Percentiles rank a stretch among this genome's conserved stretches.
phyloP scores from a whole-genome alignment of 2,113 vertebrate species.

The Pitta sordida region DNA sequence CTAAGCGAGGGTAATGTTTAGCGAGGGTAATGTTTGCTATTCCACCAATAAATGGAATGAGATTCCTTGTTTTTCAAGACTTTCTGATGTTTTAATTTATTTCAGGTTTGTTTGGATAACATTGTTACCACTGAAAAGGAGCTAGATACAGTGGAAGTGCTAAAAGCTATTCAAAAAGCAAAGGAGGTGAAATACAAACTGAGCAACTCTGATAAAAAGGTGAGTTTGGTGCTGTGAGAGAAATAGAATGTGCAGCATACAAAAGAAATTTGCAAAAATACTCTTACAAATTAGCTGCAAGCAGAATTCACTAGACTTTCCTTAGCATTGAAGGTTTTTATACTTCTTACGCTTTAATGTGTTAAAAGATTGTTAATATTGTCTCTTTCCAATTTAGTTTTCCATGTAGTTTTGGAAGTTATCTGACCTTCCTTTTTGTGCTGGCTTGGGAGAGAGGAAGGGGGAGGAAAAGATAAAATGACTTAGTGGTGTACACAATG shows the following conservation, averaged over 20 bases:
- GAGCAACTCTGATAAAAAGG: slow-evolving; percentile 87
- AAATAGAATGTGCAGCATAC: not conserved
- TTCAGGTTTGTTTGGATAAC: slow-evolving; percentile 89
- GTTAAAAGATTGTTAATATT: not conserved
- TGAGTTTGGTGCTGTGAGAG: slow-evolving; percentile 37
- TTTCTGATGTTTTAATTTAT: not conserved
- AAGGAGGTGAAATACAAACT: slow-evolving; percentile 90
- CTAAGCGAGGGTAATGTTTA: not conserved
- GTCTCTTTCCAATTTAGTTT: not conserved
- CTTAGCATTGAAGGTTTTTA: not conserved
- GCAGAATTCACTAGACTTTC: not conserved
- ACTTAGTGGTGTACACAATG: not conserved
- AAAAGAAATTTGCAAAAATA: not conserved
- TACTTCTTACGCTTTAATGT: not conserved
- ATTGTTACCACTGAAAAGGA: slow-evolving; percentile 89
- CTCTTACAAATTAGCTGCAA: not conserved
- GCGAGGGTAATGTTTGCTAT: not conserved
- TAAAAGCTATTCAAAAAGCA: slow-evolving; percentile 98
- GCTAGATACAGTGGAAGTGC: slow-evolving; percentile 93
- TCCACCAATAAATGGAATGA: not conserved
- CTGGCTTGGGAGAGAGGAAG: not conserved
- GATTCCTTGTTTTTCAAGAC: not conserved
- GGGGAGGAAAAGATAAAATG: not conserved
- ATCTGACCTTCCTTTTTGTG: not conserved
- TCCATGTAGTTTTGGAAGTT: not conserved